phyloP scores from a whole-genome alignment of 2,113 vertebrate genomes.

The Fulmarus glacialis region DNA sequence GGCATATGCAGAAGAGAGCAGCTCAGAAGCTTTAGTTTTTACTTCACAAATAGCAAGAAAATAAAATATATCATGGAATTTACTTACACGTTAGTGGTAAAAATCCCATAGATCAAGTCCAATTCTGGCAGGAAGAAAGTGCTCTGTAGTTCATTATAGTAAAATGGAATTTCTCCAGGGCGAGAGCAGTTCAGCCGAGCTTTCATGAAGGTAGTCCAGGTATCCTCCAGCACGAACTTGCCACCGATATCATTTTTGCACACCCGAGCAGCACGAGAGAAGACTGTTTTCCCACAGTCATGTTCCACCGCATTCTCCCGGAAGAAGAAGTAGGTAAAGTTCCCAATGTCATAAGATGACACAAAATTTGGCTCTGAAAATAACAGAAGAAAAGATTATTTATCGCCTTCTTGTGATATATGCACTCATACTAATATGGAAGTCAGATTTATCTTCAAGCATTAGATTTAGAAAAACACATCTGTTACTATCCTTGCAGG shows the following conservation, averaged over 20 bases:
- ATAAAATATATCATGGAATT: background rate
- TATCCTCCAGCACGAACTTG: conserved; percentile 94
- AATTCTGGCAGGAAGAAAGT: conserved; percentile 95
- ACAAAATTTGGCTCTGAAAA: conserved; percentile 95
- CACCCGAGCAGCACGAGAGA: conserved; percentile 91
- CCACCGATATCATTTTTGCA: conserved; percentile 97
- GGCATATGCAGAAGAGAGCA: background rate
- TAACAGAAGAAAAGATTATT: conserved; percentile 7
- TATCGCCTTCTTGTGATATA: conserved; percentile 9
- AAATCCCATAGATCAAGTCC: conserved; percentile 95
- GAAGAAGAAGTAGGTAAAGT: conserved; percentile 98
- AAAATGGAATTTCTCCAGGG: conserved; percentile 95
- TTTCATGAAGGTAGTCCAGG: conserved; percentile 99
- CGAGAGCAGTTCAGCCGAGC: conserved; percentile 94
- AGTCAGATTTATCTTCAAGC: background rate
- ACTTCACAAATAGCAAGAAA: background rate
- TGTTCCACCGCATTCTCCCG: conserved; percentile 96
- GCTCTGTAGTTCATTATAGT: conserved; percentile 94
- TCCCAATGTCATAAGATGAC: conserved; percentile 94
- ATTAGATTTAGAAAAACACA: background rate
- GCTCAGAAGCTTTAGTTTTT: background rate
- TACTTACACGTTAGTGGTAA: conserved; percentile 97
- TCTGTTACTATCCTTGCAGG: background rate
- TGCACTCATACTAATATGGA: background rate
- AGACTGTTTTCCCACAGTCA: conserved; percentile 92